Base-by-base conservation (phyloP, 2,888 invertebrate species). In the Altica lythri region DNA sequence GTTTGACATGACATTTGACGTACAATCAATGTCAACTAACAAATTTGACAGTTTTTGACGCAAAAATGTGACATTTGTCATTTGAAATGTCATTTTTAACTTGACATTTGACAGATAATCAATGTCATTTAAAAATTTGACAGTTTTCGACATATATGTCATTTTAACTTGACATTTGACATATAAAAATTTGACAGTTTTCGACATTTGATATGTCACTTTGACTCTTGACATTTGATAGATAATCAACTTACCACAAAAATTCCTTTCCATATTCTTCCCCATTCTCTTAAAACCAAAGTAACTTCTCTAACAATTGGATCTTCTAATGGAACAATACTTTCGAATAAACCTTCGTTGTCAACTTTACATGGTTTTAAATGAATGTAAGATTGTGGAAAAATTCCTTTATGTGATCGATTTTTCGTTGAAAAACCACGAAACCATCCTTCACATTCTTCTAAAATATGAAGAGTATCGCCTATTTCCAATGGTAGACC, bases 271-370 rank as follows among this genome's bases (percentile, higher is more conserved):
- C 95, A 95, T 61, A 93, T 87, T 62, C 89, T 82, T 10, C 89
- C 90, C 96, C 96, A 96, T 85, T 96, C 96, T 71, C 94, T 80
- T 35, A 95, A 79, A 0, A 95, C 95, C 60, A 91, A 86, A 0
- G 93, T 91, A 47, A 95, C 92, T 79, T 96, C 95, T 45, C 88
- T 83, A 1, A 94, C 91, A n/a, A 94, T 86, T 0, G 91, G 86
- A 78, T 96, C 95, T 68, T 92, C 92, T 64, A 91, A 81, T 9
- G 92, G 84, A 54, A 83, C 80, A 6, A 86, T 82, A 40, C 83
- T 83, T 72, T 87, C 87, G 72, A 83, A 85, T 32, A 83, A 77
- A 30, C 92, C 89, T 68, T 92, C 92, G 74, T 91, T 90, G 64
- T 93, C 91, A 46, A 91, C 85, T 66, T 84, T 85, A 61, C 89